Conservation (phyloP, 2,113 vertebrate species). For the Gila orcuttii region DNA sequence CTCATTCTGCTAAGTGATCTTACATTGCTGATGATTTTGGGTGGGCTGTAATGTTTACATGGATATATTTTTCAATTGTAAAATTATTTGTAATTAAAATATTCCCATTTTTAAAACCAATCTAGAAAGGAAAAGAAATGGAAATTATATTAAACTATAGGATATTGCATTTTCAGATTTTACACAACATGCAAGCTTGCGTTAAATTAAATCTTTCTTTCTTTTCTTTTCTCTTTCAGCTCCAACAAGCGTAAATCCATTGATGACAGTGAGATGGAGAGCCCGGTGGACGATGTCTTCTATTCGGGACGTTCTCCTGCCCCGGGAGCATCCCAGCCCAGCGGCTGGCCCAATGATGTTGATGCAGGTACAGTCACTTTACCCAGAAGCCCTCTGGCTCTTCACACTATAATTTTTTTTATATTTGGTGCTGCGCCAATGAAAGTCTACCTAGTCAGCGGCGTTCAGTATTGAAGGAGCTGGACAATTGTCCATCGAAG, state of each 20-base stretch:
- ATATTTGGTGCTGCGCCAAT: background rate
- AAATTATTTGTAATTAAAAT: background rate
- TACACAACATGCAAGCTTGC: background rate
- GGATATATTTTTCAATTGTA: background rate
- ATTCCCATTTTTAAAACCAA: background rate
- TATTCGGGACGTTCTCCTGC: conserved; percentile 91
- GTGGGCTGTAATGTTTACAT: background rate
- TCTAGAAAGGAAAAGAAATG: background rate
- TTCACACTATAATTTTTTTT: background rate
- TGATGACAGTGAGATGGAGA: conserved; percentile 96
- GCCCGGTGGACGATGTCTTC: conserved; percentile 94
- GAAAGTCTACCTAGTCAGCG: background rate
- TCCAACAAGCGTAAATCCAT: conserved; percentile 95
- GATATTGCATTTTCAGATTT: background rate
- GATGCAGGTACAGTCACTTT: conserved; percentile 81
- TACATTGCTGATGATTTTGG: background rate
- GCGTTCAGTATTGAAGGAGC: background rate
- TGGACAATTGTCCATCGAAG: background rate
- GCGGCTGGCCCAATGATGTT: conserved; percentile 91
- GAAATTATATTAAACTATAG: background rate
- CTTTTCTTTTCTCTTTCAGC: conserved; percentile 66
- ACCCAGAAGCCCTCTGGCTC: conserved; percentile 5
- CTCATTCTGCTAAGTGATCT: background rate
- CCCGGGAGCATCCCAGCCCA: conserved; percentile 89
- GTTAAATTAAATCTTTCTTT: background rate